Evolutionary conservation across 2,113 vertebrate species (phyloP).

Genomic region (Aviceda subcristata): DNA sequence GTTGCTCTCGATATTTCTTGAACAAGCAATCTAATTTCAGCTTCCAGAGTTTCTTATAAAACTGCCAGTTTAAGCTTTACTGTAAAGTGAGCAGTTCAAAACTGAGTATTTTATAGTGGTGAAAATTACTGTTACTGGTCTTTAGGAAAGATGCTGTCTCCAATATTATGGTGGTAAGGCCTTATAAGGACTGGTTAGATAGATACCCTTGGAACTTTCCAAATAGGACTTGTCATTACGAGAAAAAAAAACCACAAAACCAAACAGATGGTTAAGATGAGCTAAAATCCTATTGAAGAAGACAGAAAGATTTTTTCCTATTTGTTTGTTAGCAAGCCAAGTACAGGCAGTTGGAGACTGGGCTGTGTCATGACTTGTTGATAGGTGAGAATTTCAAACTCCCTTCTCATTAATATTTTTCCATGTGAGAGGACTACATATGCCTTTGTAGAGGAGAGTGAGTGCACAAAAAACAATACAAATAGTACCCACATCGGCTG

Average conservation of each 20-base stretch:
- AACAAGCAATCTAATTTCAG: neutral
- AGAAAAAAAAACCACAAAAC: neutral
- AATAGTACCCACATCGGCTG: neutral
- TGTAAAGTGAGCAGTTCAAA: neutral
- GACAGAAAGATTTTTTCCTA: neutral
- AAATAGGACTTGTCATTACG: neutral
- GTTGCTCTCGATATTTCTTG: neutral
- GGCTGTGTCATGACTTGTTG: conserved; percentile 38
- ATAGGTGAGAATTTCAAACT: conserved; percentile 25
- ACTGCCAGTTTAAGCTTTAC: neutral
- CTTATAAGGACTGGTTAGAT: neutral
- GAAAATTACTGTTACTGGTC: neutral
- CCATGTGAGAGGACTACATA: neutral
- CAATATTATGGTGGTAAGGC: neutral
- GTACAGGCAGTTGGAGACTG: neutral
- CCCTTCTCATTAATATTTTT: neutral
- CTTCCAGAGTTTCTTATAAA: neutral
- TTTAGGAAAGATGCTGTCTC: neutral
- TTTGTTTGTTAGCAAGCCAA: conserved; percentile 19
- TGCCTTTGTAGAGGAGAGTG: neutral
- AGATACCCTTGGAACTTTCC: neutral
- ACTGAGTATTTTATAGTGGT: neutral
- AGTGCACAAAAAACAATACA: neutral
- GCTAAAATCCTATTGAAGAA: conserved; percentile 9
- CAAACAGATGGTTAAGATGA: conserved; percentile 13